phyloP scores from a whole-genome alignment of 2,113 vertebrate species.

The Pseudopodoces humilis region DNA sequence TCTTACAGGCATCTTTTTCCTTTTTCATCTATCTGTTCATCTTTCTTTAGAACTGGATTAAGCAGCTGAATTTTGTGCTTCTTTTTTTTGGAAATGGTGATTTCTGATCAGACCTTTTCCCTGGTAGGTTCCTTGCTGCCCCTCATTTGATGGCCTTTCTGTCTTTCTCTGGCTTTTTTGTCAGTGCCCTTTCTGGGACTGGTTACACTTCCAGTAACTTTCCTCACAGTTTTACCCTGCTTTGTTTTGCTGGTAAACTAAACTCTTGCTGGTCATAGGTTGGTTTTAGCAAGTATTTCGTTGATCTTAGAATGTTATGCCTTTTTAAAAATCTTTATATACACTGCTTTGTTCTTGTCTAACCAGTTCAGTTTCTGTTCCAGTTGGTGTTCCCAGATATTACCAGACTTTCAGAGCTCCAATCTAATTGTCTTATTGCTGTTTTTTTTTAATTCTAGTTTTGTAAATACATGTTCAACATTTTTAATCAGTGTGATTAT shows the following conservation, averaged over 20 bases:
- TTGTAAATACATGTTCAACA: not conserved
- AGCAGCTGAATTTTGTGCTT: not conserved
- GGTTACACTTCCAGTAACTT: not conserved
- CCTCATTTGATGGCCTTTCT: not conserved
- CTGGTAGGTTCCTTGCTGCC: not conserved
- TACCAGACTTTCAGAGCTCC: not conserved
- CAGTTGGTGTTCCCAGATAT: not conserved
- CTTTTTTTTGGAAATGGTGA: not conserved
- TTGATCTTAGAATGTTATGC: not conserved
- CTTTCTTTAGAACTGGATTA: conserved; percentile 15
- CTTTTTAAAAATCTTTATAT: not conserved
- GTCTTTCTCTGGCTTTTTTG: not conserved
- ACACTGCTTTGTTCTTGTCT: not conserved
- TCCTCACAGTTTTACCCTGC: not conserved
- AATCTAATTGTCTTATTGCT: not conserved
- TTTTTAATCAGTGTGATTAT: conserved; percentile 29
- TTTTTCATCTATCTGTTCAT: not conserved
- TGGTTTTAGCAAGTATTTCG: not conserved
- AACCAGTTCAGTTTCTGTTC: conserved; percentile 6
- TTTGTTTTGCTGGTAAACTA: not conserved
- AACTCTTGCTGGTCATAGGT: not conserved
- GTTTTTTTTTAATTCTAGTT: not conserved
- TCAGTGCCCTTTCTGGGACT: not conserved
- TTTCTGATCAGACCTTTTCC: not conserved
- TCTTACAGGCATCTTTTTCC: not conserved